These are phyloP conservation scores for Helicoverpa armigera DNA, from an alignment of 1,140 invertebrate species.

Conservation along the genomic window DNA sequence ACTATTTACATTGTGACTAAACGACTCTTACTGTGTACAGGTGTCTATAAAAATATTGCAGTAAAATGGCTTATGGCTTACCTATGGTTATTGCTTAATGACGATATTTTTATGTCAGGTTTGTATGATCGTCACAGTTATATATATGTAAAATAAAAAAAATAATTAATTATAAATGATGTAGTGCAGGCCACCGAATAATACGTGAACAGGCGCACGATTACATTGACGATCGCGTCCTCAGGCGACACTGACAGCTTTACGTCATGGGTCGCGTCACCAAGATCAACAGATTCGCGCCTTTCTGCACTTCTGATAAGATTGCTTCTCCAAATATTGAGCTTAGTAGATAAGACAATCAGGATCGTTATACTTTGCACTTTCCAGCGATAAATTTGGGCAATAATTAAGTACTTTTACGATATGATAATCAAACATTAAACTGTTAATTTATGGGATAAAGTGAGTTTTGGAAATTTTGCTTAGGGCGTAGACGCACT, in stretches of 20 bases:
- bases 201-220: background rate
- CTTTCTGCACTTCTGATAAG: slow-evolving; percentile 76
- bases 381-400: slow-evolving; percentile 74
- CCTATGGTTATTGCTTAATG: no score
- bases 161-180: no score
- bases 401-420: slow-evolving; percentile 68
- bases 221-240: slow-evolving; percentile 23
- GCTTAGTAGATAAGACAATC: slow-evolving; percentile 69
- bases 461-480: slow-evolving; percentile 12
- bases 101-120: no score
- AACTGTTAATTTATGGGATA: background rate
- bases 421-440: slow-evolving; percentile 55
- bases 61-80: no score
- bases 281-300: slow-evolving; percentile 69
- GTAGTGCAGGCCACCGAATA: background rate
- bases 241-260: slow-evolving; percentile 59
- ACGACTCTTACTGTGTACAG: background rate
- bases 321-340: slow-evolving; percentile 76
- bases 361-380: slow-evolving; percentile 83
- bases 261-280: slow-evolving; percentile 77
- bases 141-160: no score
- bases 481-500: background rate
- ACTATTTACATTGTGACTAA: slow-evolving; percentile 63
- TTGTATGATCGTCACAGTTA: no score
- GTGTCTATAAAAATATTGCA: background rate